Evolutionary conservation across 2,888 invertebrate species (phyloP), one percentile per base, ranked within the genome.

Genomic region (Tolmerus cingulatus): DNA sequence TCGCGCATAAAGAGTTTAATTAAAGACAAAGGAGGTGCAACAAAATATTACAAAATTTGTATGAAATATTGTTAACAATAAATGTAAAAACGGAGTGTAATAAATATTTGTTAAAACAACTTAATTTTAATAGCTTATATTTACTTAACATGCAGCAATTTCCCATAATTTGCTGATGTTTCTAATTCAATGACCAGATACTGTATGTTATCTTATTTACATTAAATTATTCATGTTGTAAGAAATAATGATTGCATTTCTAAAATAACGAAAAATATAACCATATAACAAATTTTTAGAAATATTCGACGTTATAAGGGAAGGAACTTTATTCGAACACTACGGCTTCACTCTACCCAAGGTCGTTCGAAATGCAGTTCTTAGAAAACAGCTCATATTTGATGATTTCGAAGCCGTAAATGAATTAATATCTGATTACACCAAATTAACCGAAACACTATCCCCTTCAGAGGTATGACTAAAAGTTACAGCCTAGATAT

Each of bases 301-400:
- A 4, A 93, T 97, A 40, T 96, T 96, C 89, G 94, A 95, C 87
- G 92, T 95, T 0, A 95, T 96, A 89, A 94, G 94, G 30, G 96
- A 97, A 91, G 95, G 96, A 0, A 96, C 96, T 91, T 92, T 96
- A 1, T 94, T 97, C 93, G 96, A 97, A 90, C 94, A 94, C 90
- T 91, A 96, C 74, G 96, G 96, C 1, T 95, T 94, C 89, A 90
- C 93, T 46, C 89, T 95, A 76, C 94, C 95, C 0, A 91, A 93
- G 0, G 91, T 93, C 2, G 90, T 95, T 23, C 92, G 93, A 74
- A 93, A 94, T 87, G 93, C 94, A 0, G 93, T 93, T 23, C 93
- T 93, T 90, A 93, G 93, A 88, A 94, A 93, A 88, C 90, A 90
- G 27, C 88, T 90, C 2, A 91, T 97, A 0, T 95, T 95, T 89